phyloP scores from a whole-genome alignment of 2,888 invertebrate genomes.

The Lasioglossum pauxillum region DNA sequence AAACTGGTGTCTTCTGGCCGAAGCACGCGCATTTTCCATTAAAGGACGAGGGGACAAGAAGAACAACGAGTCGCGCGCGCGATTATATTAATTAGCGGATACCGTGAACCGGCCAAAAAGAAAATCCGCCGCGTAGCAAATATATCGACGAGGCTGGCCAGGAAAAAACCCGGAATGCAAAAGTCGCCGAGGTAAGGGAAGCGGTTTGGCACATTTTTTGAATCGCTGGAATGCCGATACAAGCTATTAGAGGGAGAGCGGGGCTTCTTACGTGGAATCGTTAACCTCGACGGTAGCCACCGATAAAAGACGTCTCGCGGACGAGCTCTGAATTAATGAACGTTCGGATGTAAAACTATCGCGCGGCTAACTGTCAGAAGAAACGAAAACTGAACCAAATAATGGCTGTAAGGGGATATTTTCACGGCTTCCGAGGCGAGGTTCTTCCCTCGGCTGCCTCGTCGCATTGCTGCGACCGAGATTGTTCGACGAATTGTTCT shows the following conservation, averaged over 20 bases:
- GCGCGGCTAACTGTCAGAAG: slow-evolving; percentile 62
- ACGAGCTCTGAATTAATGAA: slow-evolving; percentile 72
- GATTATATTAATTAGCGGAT: slow-evolving; percentile 63
- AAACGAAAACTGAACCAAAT: slow-evolving; percentile 46
- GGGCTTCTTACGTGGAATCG: slow-evolving; percentile 70
- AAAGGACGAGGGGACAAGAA: slow-evolving; percentile 43
- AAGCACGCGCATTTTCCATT: slow-evolving; percentile 46
- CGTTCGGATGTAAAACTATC: slow-evolving; percentile 66
- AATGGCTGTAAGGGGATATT: slow-evolving; percentile 41
- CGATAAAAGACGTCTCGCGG: slow-evolving; percentile 67
- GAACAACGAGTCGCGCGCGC: slow-evolving; percentile 40
- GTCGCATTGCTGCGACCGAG: neutral
- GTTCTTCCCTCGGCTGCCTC: neutral
- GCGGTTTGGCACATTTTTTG: slow-evolving; percentile 72
- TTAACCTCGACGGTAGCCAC: slow-evolving; percentile 66
- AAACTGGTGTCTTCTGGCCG: neutral
- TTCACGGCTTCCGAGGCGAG: slow-evolving; percentile 32
- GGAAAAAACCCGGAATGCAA: slow-evolving; percentile 63
- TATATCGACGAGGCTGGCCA: slow-evolving; percentile 36
- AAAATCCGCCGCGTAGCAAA: slow-evolving; percentile 46
- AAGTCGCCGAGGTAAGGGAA: slow-evolving; percentile 41
- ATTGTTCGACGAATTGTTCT: slow-evolving; percentile 8
- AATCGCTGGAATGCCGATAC: slow-evolving; percentile 71
- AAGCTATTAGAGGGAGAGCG: slow-evolving; percentile 74
- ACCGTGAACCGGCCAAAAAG: slow-evolving; percentile 58